A percentile compares a stretch with the other conserved stretches of the same genome.
Conservation (phyloP, 1,140 invertebrate species). For the Pogonus chalceus region DNA sequence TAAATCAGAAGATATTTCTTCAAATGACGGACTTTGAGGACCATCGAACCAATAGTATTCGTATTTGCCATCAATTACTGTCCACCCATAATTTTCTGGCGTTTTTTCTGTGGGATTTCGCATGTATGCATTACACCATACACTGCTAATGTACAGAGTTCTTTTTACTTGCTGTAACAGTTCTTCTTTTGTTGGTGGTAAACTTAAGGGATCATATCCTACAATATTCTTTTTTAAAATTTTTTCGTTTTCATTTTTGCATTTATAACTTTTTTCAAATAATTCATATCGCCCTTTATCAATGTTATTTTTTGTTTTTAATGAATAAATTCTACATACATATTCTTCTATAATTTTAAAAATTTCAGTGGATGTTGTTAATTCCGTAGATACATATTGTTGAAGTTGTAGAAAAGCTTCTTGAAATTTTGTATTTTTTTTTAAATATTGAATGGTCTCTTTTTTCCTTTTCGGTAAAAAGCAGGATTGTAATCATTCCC, state of each 20-base stretch:
- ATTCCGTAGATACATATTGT: too few relatives aligned
- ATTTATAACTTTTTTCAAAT: too few relatives aligned
- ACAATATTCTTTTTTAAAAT: constrained; percentile 15
- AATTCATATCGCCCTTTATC: constrained; percentile 18
- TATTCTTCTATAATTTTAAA: constrained; percentile 11
- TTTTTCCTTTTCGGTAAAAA: too few relatives aligned
- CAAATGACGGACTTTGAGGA: constrained; percentile 16
- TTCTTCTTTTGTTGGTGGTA: constrained; percentile 20
- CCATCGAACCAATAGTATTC: constrained; percentile 18
- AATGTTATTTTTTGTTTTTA: constrained; percentile 19
- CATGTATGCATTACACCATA: constrained; percentile 22
- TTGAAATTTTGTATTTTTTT: too few relatives aligned
- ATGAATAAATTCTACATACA: constrained; percentile 16
- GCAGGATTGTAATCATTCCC: too few relatives aligned
- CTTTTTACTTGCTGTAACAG: constrained; percentile 17
- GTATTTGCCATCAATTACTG: constrained; percentile 16
- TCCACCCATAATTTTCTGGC: constrained; percentile 17
- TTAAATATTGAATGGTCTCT: too few relatives aligned
- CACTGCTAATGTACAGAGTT: constrained; percentile 13
- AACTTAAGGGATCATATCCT: constrained; percentile 17
- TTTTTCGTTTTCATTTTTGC: too few relatives aligned
- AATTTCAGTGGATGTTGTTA: too few relatives aligned
- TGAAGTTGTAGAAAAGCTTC: too few relatives aligned
- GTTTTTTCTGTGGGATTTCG: constrained; percentile 14
- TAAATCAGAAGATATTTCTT: too few relatives aligned